Evolutionary conservation across 2,888 invertebrate genomes (phyloP).

Genomic region (Melinaea menophilus): DNA sequence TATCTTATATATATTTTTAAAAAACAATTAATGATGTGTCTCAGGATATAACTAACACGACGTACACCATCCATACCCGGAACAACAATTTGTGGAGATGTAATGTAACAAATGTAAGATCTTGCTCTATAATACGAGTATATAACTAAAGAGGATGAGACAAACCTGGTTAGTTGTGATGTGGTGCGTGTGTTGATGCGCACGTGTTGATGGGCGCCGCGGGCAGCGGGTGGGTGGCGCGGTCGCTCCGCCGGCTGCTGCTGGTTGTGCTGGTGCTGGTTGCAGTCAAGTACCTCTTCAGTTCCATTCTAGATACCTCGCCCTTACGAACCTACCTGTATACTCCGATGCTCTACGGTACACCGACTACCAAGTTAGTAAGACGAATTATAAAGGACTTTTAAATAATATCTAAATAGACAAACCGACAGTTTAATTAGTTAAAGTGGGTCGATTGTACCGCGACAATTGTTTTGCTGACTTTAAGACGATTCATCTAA

Average conservation of each 20-base stretch:
- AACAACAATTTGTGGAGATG: too few relatives aligned
- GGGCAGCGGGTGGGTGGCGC: slow-evolving; percentile 72
- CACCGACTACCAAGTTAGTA: slow-evolving; percentile 41
- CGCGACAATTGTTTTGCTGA: too few relatives aligned
- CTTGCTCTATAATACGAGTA: neutral
- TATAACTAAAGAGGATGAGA: neutral
- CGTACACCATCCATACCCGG: too few relatives aligned
- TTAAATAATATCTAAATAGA: too few relatives aligned
- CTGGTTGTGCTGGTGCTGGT: slow-evolving; percentile 80
- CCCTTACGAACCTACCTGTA: slow-evolving; percentile 68
- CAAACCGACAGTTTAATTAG: too few relatives aligned
- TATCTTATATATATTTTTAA: too few relatives aligned
- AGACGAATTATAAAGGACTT: too few relatives aligned
- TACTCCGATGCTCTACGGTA: slow-evolving; percentile 67
- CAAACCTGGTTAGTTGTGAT: slow-evolving; percentile 14
- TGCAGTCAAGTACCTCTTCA: slow-evolving; percentile 83
- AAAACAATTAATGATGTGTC: too few relatives aligned
- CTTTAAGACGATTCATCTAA: neutral
- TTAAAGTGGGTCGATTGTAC: too few relatives aligned
- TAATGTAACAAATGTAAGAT: too few relatives aligned
- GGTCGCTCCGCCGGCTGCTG: slow-evolving; percentile 69
- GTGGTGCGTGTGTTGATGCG: slow-evolving; percentile 35
- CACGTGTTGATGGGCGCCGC: slow-evolving; percentile 70
- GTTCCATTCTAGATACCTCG: slow-evolving; percentile 79
- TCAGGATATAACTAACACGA: too few relatives aligned